Conservation (phyloP, 2,113 vertebrate genomes). For the Thalassarche chlororhynchos region DNA sequence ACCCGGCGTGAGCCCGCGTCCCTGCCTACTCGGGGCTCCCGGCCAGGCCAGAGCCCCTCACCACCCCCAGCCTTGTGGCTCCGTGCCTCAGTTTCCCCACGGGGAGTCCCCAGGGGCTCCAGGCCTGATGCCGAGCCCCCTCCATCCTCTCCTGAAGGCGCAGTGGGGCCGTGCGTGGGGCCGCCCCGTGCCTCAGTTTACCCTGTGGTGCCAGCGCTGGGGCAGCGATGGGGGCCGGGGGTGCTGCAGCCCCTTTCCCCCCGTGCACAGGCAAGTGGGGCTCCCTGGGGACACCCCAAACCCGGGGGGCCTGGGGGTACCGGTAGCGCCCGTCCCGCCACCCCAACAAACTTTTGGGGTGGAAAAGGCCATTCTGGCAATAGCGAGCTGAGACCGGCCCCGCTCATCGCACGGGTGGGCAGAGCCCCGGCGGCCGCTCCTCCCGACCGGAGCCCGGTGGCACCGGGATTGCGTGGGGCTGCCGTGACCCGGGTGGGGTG, state of each 20-base stretch:
- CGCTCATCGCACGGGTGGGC: neutral
- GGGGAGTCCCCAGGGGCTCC: neutral
- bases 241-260: neutral
- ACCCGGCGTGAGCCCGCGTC: rapidly evolving
- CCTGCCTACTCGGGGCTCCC: rapidly evolving
- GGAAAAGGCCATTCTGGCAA: neutral
- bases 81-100: neutral
- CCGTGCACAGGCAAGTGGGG: rapidly evolving
- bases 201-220: rapidly evolving
- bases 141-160: neutral
- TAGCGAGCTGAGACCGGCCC: neutral
- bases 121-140: neutral
- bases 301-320: too few relatives aligned
- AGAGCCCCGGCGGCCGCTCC: neutral
- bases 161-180: rapidly evolving
- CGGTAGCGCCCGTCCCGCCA: neutral
- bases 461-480: neutral
- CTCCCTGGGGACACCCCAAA: neutral
- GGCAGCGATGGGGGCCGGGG: neutral
- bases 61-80: neutral
- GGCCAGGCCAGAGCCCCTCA: neutral
- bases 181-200: neutral
- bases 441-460: neutral
- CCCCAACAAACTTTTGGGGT: slow-evolving; percentile 22
- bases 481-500: neutral